These are phyloP conservation scores for Spatula versicolor DNA, from an alignment of 2,797 vertebrate genomes.

Conservation along the genomic window DNA sequence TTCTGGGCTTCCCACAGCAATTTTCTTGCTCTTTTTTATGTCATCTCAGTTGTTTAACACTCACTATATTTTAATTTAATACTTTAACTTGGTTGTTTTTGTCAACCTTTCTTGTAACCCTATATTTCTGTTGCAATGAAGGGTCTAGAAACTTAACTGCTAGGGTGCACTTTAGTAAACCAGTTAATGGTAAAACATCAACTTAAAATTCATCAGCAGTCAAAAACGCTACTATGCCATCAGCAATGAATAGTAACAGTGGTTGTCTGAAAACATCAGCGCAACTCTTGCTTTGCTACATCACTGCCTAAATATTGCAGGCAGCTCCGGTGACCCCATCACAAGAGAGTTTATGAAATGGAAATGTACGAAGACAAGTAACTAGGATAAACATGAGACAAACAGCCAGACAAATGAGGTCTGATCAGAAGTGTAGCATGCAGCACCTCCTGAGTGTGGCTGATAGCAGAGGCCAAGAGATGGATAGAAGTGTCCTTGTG, in stretches of 20 bases:
- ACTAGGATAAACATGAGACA: not conserved
- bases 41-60: not conserved
- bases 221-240: not conserved
- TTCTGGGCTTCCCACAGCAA: not conserved
- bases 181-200: not conserved
- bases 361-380: not conserved
- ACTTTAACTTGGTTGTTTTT: not conserved
- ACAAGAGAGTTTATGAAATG: not conserved
- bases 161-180: not conserved
- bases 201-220: not conserved
- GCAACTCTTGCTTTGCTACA: not conserved
- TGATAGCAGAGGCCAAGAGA: accelerated
- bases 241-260: not conserved
- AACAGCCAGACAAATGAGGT: not conserved
- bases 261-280: not conserved
- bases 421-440: not conserved
- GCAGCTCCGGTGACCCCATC: not conserved
- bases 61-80: not conserved
- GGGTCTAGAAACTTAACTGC: not conserved
- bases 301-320: not conserved
- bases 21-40: not conserved
- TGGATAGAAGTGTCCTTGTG: accelerated
- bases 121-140: not conserved
- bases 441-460: not conserved
- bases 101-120: not conserved